phyloP scores from a whole-genome alignment of 2,888 invertebrate genomes.

The Ganaspis brasiliensis region DNA sequence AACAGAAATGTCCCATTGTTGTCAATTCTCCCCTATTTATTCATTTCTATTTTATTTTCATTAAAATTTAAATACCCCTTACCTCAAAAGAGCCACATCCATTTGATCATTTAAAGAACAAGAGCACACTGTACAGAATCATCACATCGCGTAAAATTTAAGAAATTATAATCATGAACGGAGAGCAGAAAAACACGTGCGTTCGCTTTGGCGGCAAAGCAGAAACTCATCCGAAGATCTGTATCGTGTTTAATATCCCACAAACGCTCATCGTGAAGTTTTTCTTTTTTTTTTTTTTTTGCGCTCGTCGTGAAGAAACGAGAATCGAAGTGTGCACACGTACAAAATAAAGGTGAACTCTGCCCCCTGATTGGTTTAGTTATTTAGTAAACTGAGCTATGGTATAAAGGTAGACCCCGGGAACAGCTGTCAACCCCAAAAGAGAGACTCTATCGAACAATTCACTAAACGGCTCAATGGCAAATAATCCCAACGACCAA shows the following conservation, averaged over 20 bases:
- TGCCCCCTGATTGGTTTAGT: slow-evolving; percentile 24
- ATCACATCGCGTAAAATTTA: neutral
- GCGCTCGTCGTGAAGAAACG: slow-evolving; percentile 1
- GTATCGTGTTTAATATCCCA: neutral
- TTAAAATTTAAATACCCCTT: neutral
- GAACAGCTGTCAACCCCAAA: slow-evolving; percentile 38
- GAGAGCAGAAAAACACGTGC: slow-evolving; percentile 27
- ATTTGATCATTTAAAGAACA: neutral
- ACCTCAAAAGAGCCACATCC: neutral
- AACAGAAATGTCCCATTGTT: too few relatives aligned
- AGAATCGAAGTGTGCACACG: slow-evolving; percentile 28
- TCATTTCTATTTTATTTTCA: too few relatives aligned
- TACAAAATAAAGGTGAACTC: slow-evolving; percentile 15
- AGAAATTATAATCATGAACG: neutral
- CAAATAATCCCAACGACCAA: slow-evolving; percentile 40
- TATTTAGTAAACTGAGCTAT: neutral
- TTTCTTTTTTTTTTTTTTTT: neutral
- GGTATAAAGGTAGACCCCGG: neutral
- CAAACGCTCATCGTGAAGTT: slow-evolving; percentile 8
- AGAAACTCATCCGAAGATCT: slow-evolving; percentile 26
- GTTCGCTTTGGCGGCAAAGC: slow-evolving; percentile 26
- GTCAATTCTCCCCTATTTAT: too few relatives aligned
- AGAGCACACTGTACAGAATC: neutral
- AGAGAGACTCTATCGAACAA: slow-evolving; percentile 26
- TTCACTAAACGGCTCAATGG: slow-evolving; percentile 36